Conservation (phyloP, 2,888 invertebrate species). For the Nebria brevicollis region DNA sequence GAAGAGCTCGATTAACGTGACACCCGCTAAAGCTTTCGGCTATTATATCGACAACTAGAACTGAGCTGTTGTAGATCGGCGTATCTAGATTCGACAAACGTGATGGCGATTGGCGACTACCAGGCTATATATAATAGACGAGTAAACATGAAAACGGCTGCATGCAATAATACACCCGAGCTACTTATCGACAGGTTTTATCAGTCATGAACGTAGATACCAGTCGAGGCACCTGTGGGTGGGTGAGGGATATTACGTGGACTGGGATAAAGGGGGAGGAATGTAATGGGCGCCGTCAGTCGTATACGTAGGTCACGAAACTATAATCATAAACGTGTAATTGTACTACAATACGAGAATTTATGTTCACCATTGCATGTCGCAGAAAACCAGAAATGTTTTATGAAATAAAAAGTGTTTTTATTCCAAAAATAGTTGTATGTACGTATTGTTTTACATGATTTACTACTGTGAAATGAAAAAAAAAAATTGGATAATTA, state of each 20-base stretch:
- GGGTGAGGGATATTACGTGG: neutral
- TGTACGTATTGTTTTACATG: neutral
- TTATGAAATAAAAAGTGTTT: conserved; percentile 25
- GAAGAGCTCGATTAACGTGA: neutral
- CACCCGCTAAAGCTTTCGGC: neutral
- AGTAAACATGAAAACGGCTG: conserved; percentile 20
- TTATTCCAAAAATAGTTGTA: conserved; percentile 2
- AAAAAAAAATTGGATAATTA: neutral
- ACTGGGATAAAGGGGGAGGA: conserved; percentile 16
- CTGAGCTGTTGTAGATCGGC: neutral
- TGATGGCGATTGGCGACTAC: conserved; percentile 11
- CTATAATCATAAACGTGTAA: conserved; percentile 42
- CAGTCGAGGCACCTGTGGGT: neutral
- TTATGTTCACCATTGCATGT: conserved; percentile 40
- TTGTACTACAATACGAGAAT: conserved; percentile 36
- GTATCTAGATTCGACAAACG: conserved; percentile 16
- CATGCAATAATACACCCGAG: conserved; percentile 27
- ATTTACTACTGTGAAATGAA: neutral
- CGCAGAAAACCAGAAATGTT: conserved; percentile 7
- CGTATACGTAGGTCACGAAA: conserved; percentile 34
- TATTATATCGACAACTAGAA: conserved; percentile 3
- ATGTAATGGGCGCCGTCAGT: conserved; percentile 27
- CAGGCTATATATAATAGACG: conserved; percentile 17
- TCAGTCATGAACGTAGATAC: conserved; percentile 35
- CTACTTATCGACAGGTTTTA: conserved; percentile 42